Evolutionary conservation across 2,797 vertebrate genomes (phyloP), one percentile per base, ranked within the genome.

Genomic region (Halcyon chelicuti): DNA sequence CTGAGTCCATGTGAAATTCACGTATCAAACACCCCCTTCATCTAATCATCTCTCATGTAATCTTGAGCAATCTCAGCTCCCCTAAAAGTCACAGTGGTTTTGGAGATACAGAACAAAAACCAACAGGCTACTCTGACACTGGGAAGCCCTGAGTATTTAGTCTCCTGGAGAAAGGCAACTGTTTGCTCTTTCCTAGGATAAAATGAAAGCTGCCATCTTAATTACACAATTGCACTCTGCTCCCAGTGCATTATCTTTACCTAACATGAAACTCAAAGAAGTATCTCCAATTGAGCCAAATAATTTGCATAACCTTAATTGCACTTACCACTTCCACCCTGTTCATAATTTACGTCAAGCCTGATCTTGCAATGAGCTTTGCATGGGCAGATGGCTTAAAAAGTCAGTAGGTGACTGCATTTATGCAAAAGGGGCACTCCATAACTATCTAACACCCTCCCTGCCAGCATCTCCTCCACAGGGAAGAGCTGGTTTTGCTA

Each of bases 151-250:
- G 25, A 83, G 46, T 54, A 72, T 49, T 67, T 35, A 73, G 58
- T 63, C 18, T 86, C 10, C 26, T 23, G 74, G 10, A 76, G 44
- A 90, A 84, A 37, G 15, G 7, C 21, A 70, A 62, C 40, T 78
- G 33, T n/a, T 95, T 73, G 13, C 8, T 83, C 68, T 83, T 91
- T 91, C 62, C 58, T 31, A 73, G 25, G 40, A 70, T 33, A 81
- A 83, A 95, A 91, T 39, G 40, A 93, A 86, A 84, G 42, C 51
- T 70, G 29, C 31, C 33, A 58, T 75, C 70, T 94, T 54, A 67
- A 88, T 57, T 63, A 79, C 6, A 37, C 81, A 62, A n/a, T 19
- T 76, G 23, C 37, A 84, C 6, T 49, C 66, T 93, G 44, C 46
- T 92, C 52, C 37, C 9, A 1, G 40, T 57, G 47, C 31, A 39